Evolutionary conservation across 2,888 invertebrate species (phyloP).

Genomic region (Catocala nupta): DNA sequence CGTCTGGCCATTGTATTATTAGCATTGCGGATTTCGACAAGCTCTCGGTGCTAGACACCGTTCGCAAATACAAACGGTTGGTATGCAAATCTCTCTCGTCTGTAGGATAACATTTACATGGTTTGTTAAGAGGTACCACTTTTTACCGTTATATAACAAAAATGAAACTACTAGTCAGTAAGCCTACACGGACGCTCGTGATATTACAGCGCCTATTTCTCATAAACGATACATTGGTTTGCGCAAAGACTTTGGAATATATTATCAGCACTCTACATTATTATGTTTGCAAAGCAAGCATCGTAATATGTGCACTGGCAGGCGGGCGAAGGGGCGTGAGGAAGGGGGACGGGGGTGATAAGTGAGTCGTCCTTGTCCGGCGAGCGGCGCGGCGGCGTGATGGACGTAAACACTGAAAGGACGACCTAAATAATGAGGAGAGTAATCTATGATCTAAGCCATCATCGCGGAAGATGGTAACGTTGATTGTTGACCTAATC

Average conservation of each 20-base stretch:
- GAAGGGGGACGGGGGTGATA: slow-evolving; percentile 51
- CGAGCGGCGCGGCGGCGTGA: slow-evolving; percentile 31
- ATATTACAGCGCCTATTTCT: slow-evolving; percentile 35
- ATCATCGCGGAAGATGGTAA: slow-evolving; percentile 53
- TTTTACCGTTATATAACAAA: slow-evolving; percentile 6
- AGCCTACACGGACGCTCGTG: slow-evolving; percentile 3
- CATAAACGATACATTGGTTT: slow-evolving; percentile 36
- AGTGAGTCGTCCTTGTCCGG: slow-evolving; percentile 63
- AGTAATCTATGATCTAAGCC: slow-evolving; percentile 47
- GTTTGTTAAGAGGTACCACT: slow-evolving; percentile 53
- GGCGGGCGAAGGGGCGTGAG: slow-evolving; percentile 38
- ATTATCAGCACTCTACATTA: slow-evolving; percentile 49
- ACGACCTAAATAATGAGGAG: slow-evolving; percentile 59
- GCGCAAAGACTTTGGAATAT: slow-evolving; percentile 38
- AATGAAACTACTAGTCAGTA: no score
- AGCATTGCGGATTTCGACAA: slow-evolving; percentile 83
- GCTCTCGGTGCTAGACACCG: slow-evolving; percentile 73
- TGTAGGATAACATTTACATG: slow-evolving; percentile 67
- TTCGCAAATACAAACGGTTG: slow-evolving; percentile 76
- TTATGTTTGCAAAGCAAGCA: slow-evolving; percentile 68
- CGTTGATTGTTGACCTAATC: slow-evolving; percentile 67
- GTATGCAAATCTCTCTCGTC: slow-evolving; percentile 76
- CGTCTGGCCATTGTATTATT: slow-evolving; percentile 83
- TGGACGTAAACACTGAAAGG: slow-evolving; percentile 62
- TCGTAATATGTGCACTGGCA: slow-evolving; percentile 59